Evolutionary conservation across 2,113 vertebrate genomes (phyloP), one percentile per base, ranked within the genome.

Genomic region (Pollachius pollachius): DNA sequence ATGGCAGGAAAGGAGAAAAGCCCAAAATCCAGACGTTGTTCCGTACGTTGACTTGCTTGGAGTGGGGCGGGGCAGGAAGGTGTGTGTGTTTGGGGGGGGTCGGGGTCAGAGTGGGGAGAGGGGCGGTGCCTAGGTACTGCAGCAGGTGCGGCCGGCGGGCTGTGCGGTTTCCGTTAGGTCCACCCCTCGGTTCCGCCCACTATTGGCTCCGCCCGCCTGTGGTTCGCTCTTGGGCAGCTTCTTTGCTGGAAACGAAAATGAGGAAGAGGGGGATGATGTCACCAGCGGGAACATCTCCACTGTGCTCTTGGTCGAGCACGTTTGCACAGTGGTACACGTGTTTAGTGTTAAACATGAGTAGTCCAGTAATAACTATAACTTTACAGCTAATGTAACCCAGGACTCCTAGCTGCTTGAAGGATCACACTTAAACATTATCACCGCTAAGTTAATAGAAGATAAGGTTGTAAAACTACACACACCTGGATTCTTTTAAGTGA

Each of bases 151-250:
- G 92, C 95, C 96, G 91, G 92, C 85, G 84, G 94, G 94, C 85
- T 96, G 97, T 64, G 95, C 92, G 48, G 96, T 92, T 91, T 98
- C 97, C 19, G 96, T 96, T 89, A 98, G 95, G 88, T 98, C 96
- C 89, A 97, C 97, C 62, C 96, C 96, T 89, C 95, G 92, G 93
- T 91, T 95, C 90, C 95, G 92, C 58, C 92, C 87, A 72, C 94
- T 91, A 85, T 76, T 94, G 70, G 91, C 81, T 75, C 94, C 94
- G 63, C 94, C 80, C 58, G 91, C 93, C 77, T 96, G 95, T 78
- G 96, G 95, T 91, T 99, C 97, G 59, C 90, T 98, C 93, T 98
- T 99, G 65, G 97, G 97, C 78, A 99, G 89, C 79, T 97, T 98
- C 94, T 98, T 99, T 86, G 97, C 93, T 93, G 85, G 13, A 74